Evolutionary conservation across 2,113 vertebrate species (phyloP).

Genomic region (Dipodomys stephensi): DNA sequence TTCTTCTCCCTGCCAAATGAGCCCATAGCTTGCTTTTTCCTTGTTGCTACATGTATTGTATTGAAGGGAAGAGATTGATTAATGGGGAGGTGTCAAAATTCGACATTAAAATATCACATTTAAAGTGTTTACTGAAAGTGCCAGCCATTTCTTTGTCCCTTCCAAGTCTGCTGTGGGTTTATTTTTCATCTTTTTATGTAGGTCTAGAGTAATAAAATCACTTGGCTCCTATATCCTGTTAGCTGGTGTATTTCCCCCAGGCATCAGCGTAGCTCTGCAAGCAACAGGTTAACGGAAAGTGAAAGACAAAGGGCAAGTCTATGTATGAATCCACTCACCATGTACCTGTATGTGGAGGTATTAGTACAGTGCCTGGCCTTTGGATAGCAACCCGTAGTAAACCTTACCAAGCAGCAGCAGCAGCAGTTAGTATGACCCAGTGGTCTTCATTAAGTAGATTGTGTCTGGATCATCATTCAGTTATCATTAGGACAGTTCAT

Average conservation of each 20-base stretch:
- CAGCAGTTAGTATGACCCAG: not conserved
- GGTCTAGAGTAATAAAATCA: not conserved
- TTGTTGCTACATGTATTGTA: not conserved
- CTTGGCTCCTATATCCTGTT: not conserved
- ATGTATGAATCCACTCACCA: not conserved
- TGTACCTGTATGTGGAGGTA: not conserved
- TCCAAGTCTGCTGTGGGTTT: not conserved
- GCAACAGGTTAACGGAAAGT: not conserved
- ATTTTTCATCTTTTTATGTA: not conserved
- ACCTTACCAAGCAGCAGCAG: not conserved
- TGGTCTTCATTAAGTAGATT: not conserved
- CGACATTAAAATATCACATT: not conserved
- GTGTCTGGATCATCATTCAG: not conserved
- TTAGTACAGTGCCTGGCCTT: not conserved
- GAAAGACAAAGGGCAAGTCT: not conserved
- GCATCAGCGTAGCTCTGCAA: not conserved
- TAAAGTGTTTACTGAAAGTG: not conserved
- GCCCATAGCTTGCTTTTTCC: not conserved
- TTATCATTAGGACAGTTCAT: not conserved
- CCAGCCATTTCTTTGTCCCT: not conserved
- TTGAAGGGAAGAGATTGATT: not conserved
- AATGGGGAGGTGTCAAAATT: not conserved
- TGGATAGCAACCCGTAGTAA: not conserved
- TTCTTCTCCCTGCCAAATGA: not conserved
- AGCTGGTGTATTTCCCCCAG: not conserved